phyloP scores from a whole-genome alignment of 1,140 invertebrate species.

The Ganaspis sp. region DNA sequence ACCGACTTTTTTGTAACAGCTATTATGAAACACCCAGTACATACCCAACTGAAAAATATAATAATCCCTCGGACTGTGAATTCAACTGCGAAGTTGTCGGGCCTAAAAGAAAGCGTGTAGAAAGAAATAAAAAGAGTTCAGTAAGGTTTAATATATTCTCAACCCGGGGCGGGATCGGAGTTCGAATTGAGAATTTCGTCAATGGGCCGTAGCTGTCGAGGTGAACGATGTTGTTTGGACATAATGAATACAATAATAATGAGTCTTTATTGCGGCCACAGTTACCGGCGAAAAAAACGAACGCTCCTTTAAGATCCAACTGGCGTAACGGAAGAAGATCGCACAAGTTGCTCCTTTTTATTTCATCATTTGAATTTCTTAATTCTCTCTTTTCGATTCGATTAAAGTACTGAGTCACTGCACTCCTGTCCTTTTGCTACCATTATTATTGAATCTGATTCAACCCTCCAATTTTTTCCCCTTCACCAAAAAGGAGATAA shows the following conservation, averaged over 20 bases:
- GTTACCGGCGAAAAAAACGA: neutral
- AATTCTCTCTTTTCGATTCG: conserved; percentile 5
- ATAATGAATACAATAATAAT: conserved; percentile 15
- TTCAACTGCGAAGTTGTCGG: neutral
- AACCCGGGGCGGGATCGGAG: no score
- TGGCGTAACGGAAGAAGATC: conserved; percentile 8
- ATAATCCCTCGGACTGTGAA: neutral
- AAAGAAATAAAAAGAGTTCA: neutral
- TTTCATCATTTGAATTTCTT: conserved; percentile 1
- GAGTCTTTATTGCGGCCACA: conserved; percentile 9
- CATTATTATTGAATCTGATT: conserved; percentile 4
- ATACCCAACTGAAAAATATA: neutral
- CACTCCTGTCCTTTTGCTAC: neutral
- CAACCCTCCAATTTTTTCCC: neutral
- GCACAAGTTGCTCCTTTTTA: neutral
- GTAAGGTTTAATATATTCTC: neutral
- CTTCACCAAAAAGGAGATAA: neutral
- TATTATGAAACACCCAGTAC: no score
- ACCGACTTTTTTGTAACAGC: no score
- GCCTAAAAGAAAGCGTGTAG: neutral
- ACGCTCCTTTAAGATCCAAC: neutral
- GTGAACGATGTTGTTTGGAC: conserved; percentile 6
- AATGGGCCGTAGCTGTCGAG: no score
- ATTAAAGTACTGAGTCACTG: conserved; percentile 5
- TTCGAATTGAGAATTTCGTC: no score